Percentiles rank a stretch among this genome's conserved stretches.
These are phyloP conservation scores for Ammodytes marinus DNA, from an alignment of 2,113 vertebrate genomes.

Conservation along the genomic window DNA sequence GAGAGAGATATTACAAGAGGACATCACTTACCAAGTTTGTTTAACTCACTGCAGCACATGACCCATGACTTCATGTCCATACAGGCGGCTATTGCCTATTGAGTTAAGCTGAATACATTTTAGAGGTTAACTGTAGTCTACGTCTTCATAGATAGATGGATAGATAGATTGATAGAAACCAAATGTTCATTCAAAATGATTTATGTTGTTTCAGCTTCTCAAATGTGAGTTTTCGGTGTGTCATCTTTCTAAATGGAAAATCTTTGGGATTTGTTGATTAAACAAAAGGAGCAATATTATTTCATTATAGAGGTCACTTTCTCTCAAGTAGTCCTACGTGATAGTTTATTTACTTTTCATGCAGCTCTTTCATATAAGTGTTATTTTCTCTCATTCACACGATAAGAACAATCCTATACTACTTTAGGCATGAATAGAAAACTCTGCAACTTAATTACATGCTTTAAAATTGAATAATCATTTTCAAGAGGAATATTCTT, in stretches of 20 bases:
- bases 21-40: not conserved
- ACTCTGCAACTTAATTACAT: not conserved
- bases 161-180: too few relatives aligned
- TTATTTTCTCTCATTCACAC: too few relatives aligned
- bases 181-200: too few relatives aligned
- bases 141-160: too few relatives aligned
- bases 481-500: not conserved
- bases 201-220: not conserved
- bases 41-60: too few relatives aligned
- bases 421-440: not conserved
- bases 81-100: too few relatives aligned
- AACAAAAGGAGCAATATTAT: not conserved
- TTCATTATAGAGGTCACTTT: not conserved
- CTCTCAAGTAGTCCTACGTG: too few relatives aligned
- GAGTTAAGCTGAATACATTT: too few relatives aligned
- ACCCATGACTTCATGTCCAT: too few relatives aligned
- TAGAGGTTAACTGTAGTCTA: too few relatives aligned
- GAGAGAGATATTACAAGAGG: not conserved
- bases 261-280: not conserved
- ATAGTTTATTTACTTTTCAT: not conserved
- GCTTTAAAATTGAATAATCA: not conserved
- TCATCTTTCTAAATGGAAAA: not conserved
- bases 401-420: not conserved
- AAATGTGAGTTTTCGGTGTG: not conserved
- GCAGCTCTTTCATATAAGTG: not conserved